phyloP scores from a whole-genome alignment of 92 coral and sea anemone species.

The Isaurus tuberculatus region DNA sequence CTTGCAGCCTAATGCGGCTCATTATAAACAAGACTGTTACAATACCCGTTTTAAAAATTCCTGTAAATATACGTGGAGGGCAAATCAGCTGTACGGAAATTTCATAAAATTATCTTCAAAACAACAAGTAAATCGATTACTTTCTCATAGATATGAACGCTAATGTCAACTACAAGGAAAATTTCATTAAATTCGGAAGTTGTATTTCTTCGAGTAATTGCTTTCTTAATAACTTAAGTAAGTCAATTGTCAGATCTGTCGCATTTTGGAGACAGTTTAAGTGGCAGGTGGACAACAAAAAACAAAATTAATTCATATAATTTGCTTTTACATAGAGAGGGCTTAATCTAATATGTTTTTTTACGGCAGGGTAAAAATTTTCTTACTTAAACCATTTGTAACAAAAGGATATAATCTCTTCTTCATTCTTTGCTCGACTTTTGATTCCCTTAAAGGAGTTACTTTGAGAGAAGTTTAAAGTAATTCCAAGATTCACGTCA shows the following conservation, averaged over 20 bases:
- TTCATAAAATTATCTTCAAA: slow-evolving; percentile 35
- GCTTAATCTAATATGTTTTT: background rate
- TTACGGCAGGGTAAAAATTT: background rate
- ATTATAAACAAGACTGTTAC: slow-evolving; percentile 43
- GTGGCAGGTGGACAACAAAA: slow-evolving; percentile 71
- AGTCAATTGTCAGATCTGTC: slow-evolving; percentile 95
- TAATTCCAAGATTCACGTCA: background rate
- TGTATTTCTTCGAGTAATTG: slow-evolving; percentile 89
- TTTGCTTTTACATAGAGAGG: slow-evolving; percentile 11
- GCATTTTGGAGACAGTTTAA: slow-evolving; percentile 67
- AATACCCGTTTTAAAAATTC: slow-evolving; percentile 62
- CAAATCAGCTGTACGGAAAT: slow-evolving; percentile 46
- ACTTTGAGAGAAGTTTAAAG: background rate
- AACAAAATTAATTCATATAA: slow-evolving; percentile 29
- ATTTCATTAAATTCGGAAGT: slow-evolving; percentile 94
- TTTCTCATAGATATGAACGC: slow-evolving; percentile 56
- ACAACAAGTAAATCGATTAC: slow-evolving; percentile 69
- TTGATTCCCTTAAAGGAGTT: slow-evolving; percentile 5
- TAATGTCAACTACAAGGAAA: slow-evolving; percentile 76
- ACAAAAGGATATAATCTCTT: background rate
- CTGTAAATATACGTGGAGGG: slow-evolving; percentile 42
- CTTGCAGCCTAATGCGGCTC: slow-evolving; percentile 23
- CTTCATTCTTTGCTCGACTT: background rate
- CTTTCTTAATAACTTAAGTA: slow-evolving; percentile 97
- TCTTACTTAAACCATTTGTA: background rate